Evolutionary conservation across 1,140 invertebrate species (phyloP), one percentile per base, ranked within the genome.

Genomic region (Neodiprion virginianus): DNA sequence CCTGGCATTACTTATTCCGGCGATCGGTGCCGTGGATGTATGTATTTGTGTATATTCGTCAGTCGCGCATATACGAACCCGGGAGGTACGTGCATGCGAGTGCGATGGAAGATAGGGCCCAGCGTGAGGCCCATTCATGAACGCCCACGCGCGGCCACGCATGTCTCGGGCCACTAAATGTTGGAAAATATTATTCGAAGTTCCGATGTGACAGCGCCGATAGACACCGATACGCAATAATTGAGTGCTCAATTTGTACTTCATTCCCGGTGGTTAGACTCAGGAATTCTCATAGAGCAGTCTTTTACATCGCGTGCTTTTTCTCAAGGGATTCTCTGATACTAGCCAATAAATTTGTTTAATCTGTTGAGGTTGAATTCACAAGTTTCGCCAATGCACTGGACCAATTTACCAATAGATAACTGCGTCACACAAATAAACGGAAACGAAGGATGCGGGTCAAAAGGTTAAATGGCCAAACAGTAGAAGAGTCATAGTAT

Each of bases 121-220:
- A 81, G 78, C 80, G 79, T 82, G 80, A 80, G 67, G 71, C 73
- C 77, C 74, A 77, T 79, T 77, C 76, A 73, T 74, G 71, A 78
- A 80, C 76, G 75, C 75, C 76, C 76, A 78, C 77, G 72, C 75
- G 74, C 74, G 67, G 66, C 65, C 17, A 21, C 67, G 67, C 10
- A 21, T 47, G 67, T 23, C 67, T 69, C 67, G 67, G 67, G 23
- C 17, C 21, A 69, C 67, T 69, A 69, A 69, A 69, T 69, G 67
- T 23, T 47, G 67, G 40, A 69, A 69, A 69, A 23, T 21, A 69
- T 69, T 69, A 69, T 69, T 10, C 67, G 14, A 17, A 14, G 67
- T 11, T 23, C 11, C 17, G 40, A 11, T 69, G 17, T 47, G 67
- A 69, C 67, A 69, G 40, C 21, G 11, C 21, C 21, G 17, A 23